Evolutionary conservation across 2,888 invertebrate species (phyloP).

Genomic region (Napeogenes inachia): DNA sequence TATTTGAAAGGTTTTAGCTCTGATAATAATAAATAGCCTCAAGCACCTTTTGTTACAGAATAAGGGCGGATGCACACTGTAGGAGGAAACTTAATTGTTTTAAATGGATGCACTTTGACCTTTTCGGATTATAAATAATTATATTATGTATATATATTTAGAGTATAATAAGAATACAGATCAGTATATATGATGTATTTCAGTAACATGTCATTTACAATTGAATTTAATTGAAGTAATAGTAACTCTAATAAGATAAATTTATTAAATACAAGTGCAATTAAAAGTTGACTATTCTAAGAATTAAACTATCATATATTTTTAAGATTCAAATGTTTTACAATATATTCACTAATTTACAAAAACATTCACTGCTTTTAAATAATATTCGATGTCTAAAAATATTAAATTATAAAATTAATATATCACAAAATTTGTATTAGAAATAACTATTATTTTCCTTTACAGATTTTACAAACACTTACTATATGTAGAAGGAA

Average conservation of each 20-base stretch:
- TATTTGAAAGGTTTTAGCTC: conserved; percentile 15
- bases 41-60: conserved; percentile 14
- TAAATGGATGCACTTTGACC: background rate
- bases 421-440: too few species aligned
- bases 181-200: conserved; percentile 34
- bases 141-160: conserved; percentile 14
- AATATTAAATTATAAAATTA: too few species aligned
- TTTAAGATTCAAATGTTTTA: background rate
- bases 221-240: conserved; percentile 39
- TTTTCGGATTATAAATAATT: background rate
- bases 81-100: background rate
- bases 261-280: conserved; percentile 22
- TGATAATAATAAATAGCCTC: conserved; percentile 16
- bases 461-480: background rate
- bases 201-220: conserved; percentile 44
- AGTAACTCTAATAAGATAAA: conserved; percentile 34
- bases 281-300: conserved; percentile 22
- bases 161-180: conserved; percentile 22
- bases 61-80: conserved; percentile 12
- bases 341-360: background rate
- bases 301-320: conserved; percentile 10
- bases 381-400: background rate
- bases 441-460: background rate
- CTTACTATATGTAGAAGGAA: background rate
- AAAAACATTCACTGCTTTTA: background rate